These are phyloP conservation scores for Oreochromis niloticus DNA, from an alignment of 2,113 vertebrate genomes.

Conservation along the genomic window DNA sequence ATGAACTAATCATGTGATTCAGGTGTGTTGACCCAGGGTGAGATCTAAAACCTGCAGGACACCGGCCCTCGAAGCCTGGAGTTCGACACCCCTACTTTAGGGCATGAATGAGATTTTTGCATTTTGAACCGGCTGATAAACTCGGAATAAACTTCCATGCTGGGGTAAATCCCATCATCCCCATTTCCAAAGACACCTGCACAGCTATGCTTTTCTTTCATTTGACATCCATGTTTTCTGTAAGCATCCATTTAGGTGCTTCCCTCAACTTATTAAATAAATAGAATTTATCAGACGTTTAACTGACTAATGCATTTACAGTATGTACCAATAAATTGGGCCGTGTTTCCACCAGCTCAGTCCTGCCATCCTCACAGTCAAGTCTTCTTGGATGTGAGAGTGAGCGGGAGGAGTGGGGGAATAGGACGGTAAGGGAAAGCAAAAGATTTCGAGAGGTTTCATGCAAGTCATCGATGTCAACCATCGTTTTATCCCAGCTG, in stretches of 20 bases:
- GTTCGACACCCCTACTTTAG: background rate
- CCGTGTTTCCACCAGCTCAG: background rate
- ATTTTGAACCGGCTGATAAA: background rate
- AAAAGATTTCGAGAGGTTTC: background rate
- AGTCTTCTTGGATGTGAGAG: background rate
- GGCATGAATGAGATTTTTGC: conserved; percentile 3
- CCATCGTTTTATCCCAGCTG: background rate
- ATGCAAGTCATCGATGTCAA: background rate
- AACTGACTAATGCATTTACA: conserved; percentile 13
- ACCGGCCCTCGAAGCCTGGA: fast-evolving
- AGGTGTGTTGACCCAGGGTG: too few species aligned
- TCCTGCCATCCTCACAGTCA: background rate
- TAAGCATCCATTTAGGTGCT: background rate
- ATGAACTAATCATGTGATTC: too few species aligned
- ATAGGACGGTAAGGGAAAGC: background rate
- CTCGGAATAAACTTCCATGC: background rate
- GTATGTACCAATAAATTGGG: background rate
- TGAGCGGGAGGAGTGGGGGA: background rate
- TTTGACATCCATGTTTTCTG: background rate
- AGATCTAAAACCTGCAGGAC: background rate
- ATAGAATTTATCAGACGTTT: background rate
- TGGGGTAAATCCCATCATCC: background rate
- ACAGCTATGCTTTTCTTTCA: background rate
- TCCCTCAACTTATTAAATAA: conserved; percentile 6
- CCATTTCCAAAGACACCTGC: background rate